phyloP scores from a whole-genome alignment of 2,888 invertebrate species.

The Anaspis maculata region DNA sequence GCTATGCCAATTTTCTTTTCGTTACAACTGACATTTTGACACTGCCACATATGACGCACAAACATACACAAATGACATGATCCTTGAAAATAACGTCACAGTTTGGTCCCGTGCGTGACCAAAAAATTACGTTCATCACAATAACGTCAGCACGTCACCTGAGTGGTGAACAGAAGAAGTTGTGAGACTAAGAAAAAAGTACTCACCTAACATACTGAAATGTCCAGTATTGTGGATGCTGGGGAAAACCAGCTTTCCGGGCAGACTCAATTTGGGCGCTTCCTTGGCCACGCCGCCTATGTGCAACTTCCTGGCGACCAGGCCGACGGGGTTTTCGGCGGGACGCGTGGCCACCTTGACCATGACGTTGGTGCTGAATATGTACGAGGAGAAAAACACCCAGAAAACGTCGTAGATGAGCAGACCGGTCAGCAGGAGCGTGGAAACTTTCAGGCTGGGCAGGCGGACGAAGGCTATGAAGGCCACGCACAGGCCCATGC shows the following conservation, averaged over 20 bases:
- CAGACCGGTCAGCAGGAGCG: slow-evolving; percentile 84
- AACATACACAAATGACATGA: no score
- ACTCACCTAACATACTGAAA: slow-evolving; percentile 81
- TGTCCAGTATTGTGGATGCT: slow-evolving; percentile 94
- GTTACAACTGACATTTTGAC: no score
- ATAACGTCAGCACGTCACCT: no score
- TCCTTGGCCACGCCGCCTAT: slow-evolving; percentile 80
- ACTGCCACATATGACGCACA: no score
- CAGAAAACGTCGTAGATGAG: slow-evolving; percentile 96
- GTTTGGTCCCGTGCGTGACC: no score
- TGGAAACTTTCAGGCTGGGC: slow-evolving; percentile 93
- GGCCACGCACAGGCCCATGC: slow-evolving; percentile 96
- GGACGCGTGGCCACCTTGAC: slow-evolving; percentile 84
- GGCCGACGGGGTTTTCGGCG: slow-evolving; percentile 86
- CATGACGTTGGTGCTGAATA: slow-evolving; percentile 98
- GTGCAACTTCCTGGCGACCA: slow-evolving; percentile 88
- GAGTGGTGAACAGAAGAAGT: no score
- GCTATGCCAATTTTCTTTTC: no score
- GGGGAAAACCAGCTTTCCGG: slow-evolving; percentile 95
- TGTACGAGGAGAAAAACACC: slow-evolving; percentile 98
- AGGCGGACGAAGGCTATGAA: slow-evolving; percentile 94
- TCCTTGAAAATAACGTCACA: no score
- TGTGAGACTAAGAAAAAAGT: not conserved
- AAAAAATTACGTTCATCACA: no score
- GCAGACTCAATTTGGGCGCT: slow-evolving; percentile 90